Evolutionary conservation across 2,888 invertebrate genomes (phyloP).

Genomic region (Aporophyla lueneburgensis): DNA sequence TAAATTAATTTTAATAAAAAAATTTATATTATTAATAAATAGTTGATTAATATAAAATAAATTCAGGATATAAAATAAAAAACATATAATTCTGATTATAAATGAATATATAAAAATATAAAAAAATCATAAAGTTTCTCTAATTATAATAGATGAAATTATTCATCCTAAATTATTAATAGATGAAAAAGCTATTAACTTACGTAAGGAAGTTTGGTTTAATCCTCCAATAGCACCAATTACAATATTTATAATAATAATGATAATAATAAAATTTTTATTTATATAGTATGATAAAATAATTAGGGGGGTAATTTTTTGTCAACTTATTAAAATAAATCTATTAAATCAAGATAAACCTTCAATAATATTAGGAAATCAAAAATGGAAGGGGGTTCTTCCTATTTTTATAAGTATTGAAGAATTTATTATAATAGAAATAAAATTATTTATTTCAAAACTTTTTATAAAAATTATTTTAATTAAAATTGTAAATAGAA

Average conservation of each 20-base stretch:
- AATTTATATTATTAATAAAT: constrained; percentile 83
- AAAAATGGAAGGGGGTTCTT: too few relatives aligned
- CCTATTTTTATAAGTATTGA: too few relatives aligned
- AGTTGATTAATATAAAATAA: constrained; percentile 89
- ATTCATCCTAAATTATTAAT: constrained; percentile 92
- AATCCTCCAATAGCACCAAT: constrained; percentile 89
- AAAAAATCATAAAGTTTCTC: constrained; percentile 86
- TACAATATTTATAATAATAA: constrained; percentile 85
- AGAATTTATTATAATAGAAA: too few relatives aligned
- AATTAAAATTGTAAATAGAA: too few relatives aligned
- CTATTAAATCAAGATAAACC: too few relatives aligned
- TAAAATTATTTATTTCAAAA: too few relatives aligned
- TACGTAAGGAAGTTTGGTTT: constrained; percentile 90
- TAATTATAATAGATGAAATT: constrained; percentile 84
- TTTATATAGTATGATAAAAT: too few relatives aligned
- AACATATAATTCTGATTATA: constrained; percentile 84
- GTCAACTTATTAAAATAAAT: too few relatives aligned
- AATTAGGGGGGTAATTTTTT: too few relatives aligned
- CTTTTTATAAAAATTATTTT: too few relatives aligned
- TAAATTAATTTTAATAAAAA: constrained; percentile 87
- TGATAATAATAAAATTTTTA: constrained; percentile 82
- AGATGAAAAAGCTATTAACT: constrained; percentile 92
- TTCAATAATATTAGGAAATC: too few relatives aligned
- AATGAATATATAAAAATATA: too few relatives aligned
- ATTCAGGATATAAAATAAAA: constrained; percentile 87